Evolutionary conservation across 2,797 vertebrate genomes (phyloP).

Genomic region (Taeniopygia guttata): DNA sequence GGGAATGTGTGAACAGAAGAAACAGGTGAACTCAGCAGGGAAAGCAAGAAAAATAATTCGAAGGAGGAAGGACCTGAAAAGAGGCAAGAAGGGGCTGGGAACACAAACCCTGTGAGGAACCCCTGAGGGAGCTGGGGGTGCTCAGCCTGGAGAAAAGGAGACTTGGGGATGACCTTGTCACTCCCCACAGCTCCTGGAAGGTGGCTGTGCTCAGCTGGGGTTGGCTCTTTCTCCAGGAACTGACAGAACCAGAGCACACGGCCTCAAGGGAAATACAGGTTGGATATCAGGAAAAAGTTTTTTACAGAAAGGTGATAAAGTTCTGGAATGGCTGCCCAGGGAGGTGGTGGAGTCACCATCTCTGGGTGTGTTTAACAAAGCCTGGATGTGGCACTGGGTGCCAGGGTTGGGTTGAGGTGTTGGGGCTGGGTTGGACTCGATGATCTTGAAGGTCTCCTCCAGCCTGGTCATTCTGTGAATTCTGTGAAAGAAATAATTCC

Average conservation of each 20-base stretch:
- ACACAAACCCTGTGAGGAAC: rapidly evolving
- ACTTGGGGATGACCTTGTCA: not conserved
- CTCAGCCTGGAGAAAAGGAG: not conserved
- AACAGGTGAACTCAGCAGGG: not conserved
- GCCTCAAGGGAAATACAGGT: not conserved
- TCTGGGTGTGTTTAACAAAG: not conserved
- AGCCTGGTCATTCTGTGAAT: not conserved
- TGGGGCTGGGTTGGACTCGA: not conserved
- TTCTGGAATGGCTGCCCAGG: not conserved
- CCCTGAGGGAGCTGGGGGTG: not conserved
- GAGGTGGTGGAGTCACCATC: not conserved
- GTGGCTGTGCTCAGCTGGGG: not conserved
- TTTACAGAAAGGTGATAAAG: not conserved
- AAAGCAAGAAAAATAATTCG: not conserved
- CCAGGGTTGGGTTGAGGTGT: not conserved
- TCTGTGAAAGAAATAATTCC: not conserved
- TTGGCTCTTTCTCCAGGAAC: not conserved
- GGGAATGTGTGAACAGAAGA: not conserved
- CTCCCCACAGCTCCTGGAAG: not conserved
- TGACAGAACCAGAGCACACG: not conserved
- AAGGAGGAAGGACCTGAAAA: not conserved
- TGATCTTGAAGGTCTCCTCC: not conserved
- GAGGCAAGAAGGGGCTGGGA: not conserved
- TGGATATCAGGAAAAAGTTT: not conserved
- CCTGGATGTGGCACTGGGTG: not conserved